Percentiles rank a stretch among this genome's conserved stretches.
Evolutionary conservation across 1,140 invertebrate species (phyloP).

Genomic region (Leptoteleia sp.): DNA sequence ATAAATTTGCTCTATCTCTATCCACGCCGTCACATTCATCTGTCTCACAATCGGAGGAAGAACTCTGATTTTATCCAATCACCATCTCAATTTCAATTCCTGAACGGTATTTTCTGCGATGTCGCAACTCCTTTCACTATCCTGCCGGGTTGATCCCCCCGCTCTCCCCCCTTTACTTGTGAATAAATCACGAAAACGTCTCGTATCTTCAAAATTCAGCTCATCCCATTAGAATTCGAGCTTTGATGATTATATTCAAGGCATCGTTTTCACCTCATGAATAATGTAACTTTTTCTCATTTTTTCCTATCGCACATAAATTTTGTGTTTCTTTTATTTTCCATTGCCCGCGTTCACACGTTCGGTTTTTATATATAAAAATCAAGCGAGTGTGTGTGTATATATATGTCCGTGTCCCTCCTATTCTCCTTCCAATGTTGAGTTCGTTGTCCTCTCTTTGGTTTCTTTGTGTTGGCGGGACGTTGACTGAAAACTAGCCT

Average conservation of each 20-base stretch:
- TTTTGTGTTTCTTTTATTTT: slow-evolving; percentile 15
- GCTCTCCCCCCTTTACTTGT: not conserved
- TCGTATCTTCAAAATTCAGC: not conserved
- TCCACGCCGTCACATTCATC: not conserved
- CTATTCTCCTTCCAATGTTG: slow-evolving; percentile 28
- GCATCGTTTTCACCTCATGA: slow-evolving; percentile 48
- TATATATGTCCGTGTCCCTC: too few relatives aligned
- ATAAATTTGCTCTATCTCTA: slow-evolving; percentile 18
- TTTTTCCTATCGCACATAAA: slow-evolving; percentile 19
- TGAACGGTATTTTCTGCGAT: slow-evolving; percentile 30
- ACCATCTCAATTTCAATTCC: slow-evolving; percentile 5
- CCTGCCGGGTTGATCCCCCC: slow-evolving; percentile 1
- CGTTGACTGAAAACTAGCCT: slow-evolving; percentile 77
- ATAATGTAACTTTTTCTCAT: slow-evolving; percentile 38
- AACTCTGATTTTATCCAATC: not conserved
- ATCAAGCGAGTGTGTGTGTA: too few relatives aligned
- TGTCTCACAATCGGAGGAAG: too few relatives aligned
- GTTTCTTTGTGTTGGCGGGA: slow-evolving; percentile 62
- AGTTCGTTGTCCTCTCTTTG: slow-evolving; percentile 58
- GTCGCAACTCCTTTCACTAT: slow-evolving; percentile 34
- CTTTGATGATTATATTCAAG: slow-evolving; percentile 13
- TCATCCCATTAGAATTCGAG: slow-evolving; percentile 22
- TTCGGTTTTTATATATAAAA: too few relatives aligned
- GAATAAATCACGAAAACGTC: not conserved
- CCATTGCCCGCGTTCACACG: too few relatives aligned